Conservation (phyloP, 64 coral and sea anemone species). For the Montipora sp. region DNA sequence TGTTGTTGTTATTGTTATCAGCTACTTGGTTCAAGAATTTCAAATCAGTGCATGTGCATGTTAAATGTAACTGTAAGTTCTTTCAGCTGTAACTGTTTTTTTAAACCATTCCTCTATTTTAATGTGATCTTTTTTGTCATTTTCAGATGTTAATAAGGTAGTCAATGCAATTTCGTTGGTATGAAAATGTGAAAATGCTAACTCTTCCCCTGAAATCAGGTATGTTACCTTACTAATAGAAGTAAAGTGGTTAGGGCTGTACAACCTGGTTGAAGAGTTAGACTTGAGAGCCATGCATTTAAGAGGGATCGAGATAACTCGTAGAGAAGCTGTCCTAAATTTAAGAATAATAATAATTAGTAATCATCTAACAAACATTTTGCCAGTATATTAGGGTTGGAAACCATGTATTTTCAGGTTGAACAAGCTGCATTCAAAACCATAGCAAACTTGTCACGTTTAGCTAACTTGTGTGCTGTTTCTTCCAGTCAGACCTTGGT, state of each 20-base stretch:
- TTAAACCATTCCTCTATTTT: not conserved
- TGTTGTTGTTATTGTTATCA: no score
- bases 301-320: no score
- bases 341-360: no score
- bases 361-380: no score
- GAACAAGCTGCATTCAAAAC: not conserved
- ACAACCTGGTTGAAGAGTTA: no score
- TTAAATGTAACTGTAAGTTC: no score
- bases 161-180: not conserved
- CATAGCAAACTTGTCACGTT: not conserved
- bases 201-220: not conserved
- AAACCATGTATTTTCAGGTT: not conserved
- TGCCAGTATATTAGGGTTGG: not conserved
- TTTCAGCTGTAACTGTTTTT: not conserved
- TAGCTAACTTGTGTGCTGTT: not conserved
- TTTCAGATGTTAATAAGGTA: conserved; percentile 5
- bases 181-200: not conserved
- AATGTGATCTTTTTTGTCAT: not conserved
- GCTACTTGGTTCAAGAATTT: no score
- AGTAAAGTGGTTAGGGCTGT: not conserved
- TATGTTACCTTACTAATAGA: not conserved
- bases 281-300: no score
- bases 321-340: no score
- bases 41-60: no score
- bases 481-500: conserved; percentile 74